Base-by-base conservation (phyloP, 2,888 invertebrate species). In the Elmis aenea region DNA sequence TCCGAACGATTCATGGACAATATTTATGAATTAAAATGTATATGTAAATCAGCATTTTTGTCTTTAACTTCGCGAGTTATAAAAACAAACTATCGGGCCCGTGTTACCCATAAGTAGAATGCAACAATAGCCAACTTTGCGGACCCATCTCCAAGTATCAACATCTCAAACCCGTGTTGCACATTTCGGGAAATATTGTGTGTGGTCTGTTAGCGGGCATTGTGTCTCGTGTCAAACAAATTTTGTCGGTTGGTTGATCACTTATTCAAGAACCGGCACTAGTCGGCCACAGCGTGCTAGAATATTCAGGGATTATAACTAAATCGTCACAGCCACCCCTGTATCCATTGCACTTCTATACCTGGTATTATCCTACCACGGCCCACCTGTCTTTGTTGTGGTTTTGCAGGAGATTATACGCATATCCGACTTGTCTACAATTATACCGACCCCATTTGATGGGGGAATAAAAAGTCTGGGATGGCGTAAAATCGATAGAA, bases 151-250 rank as follows among this genome's bases (percentile, higher is more conserved):
- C n/a, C n/a, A n/a, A n/a, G n/a, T n/a, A n/a, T n/a, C n/a, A n/a
- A n/a, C n/a, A n/a, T n/a, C n/a, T n/a, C n/a, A n/a, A n/a, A n/a
- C n/a, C n/a, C n/a, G n/a, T n/a, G n/a, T n/a, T n/a, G n/a, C n/a
- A n/a, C n/a, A n/a, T n/a, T n/a, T n/a, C n/a, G n/a, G 18, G 8
- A 18, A 18, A 18, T 38, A 33, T 28, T 43, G 43, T 41, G 52
- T 52, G 50, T 52, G 52, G 50, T 50, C 51, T 33, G 14, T 22
- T 9, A 21, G 27, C 30, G 13, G 37, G 48, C 42, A 55, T 58
- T 58, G 52, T 58, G 40, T 41, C 29, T 50, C 45, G 58, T 57
- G 58, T 57, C 59, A 57, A 59, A 54, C 52, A 51, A 52, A 57
- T 57, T 54, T 54, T 55, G 48, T 50, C 54, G 48, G 47, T 45